These are phyloP conservation scores for Halocaridina rubra DNA, from an alignment of 2,888 invertebrate species.

Conservation along the genomic window DNA sequence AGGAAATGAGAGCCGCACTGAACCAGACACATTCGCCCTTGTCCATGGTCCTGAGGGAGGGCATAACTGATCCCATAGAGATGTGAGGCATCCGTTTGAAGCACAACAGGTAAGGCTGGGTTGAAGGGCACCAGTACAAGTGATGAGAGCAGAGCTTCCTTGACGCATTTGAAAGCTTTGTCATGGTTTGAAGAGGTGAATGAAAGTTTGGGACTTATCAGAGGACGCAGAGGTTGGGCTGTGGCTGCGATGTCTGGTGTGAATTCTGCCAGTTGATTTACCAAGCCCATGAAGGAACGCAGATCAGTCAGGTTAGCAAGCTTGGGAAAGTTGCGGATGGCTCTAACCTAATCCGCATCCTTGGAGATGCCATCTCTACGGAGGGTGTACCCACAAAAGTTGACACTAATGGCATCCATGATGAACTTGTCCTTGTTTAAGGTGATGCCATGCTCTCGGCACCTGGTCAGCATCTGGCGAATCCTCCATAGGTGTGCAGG, in stretches of 20 bases:
- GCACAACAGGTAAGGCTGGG: neutral
- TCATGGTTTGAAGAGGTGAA: neutral
- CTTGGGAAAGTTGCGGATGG: neutral
- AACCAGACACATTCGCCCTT: neutral
- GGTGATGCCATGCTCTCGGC: neutral
- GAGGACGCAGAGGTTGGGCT: neutral
- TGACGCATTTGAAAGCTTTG: neutral
- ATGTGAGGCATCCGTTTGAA: neutral
- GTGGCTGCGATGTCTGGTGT: neutral
- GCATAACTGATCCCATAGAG: too few relatives aligned
- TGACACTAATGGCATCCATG: neutral
- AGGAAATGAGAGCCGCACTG: too few relatives aligned
- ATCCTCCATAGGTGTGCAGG: too few relatives aligned
- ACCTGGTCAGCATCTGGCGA: too few relatives aligned
- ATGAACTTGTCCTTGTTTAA: neutral
- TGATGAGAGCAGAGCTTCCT: neutral
- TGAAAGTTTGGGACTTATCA: neutral
- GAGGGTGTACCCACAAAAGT: neutral
- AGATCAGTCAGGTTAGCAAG: neutral
- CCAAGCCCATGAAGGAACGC: too few relatives aligned
- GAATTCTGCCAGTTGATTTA: too few relatives aligned
- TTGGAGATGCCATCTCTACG: neutral
- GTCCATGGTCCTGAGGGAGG: neutral
- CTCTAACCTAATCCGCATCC: neutral
- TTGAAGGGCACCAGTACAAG: neutral